These are phyloP conservation scores for Potamarius usumacintae DNA, from an alignment of 2,113 vertebrate species.

Conservation along the genomic window DNA sequence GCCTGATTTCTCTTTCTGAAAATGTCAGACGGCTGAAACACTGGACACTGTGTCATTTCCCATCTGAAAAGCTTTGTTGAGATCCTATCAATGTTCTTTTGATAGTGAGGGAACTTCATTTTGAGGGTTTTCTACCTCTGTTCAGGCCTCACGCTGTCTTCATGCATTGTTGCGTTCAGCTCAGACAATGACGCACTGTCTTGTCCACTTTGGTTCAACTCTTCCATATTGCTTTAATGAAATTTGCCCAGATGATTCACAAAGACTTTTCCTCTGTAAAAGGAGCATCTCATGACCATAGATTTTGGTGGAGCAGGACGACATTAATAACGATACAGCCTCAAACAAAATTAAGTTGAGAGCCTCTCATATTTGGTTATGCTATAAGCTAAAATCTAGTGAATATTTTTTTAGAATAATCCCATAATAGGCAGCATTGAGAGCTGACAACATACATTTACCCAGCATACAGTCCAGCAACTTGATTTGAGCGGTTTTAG, in stretches of 20 bases:
- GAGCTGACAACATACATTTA: not conserved
- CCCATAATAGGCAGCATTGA: not conserved
- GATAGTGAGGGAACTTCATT: conserved; percentile 28
- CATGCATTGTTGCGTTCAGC: conserved; percentile 13
- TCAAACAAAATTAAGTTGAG: not conserved
- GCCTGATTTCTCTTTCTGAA: conserved; percentile 12
- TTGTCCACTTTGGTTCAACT: conserved; percentile 35
- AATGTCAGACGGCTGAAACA: conserved; percentile 44
- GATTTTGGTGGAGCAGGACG: not conserved
- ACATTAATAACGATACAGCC: not conserved
- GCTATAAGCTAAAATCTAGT: not conserved
- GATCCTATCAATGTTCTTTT: conserved; percentile 22
- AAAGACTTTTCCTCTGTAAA: not conserved
- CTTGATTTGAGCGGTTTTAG: not conserved
- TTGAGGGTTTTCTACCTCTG: conserved; percentile 6
- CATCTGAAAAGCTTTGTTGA: conserved; percentile 34
- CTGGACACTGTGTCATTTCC: conserved; percentile 36
- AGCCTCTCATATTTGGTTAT: not conserved
- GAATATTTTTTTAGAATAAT: not conserved
- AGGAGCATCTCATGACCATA: not conserved
- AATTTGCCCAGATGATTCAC: not conserved
- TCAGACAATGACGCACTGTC: conserved; percentile 28
- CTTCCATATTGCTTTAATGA: conserved; percentile 30
- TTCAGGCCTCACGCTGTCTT: not conserved
- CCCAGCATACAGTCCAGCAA: not conserved